Conservation (phyloP, 2,113 vertebrate genomes). For the Riparia riparia region DNA sequence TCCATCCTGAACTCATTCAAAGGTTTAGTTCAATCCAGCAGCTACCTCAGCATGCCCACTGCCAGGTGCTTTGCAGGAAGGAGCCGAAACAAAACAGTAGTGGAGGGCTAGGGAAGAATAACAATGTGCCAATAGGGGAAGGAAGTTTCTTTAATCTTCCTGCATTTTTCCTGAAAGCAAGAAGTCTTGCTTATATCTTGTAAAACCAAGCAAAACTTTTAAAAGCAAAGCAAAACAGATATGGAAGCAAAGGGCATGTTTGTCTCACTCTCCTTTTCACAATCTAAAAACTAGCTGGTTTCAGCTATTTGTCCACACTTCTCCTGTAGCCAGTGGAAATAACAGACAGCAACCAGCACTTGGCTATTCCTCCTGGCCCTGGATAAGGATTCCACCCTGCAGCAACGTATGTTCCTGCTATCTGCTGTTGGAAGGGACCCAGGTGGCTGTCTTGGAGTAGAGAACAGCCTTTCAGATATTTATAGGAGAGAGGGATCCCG, state of each 20-base stretch:
- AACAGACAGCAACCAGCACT: not conserved
- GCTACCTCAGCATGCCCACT: not conserved
- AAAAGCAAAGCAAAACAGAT: not conserved
- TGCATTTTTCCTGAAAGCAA: not conserved
- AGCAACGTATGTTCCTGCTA: not conserved
- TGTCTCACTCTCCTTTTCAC: not conserved
- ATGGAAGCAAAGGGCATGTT: not conserved
- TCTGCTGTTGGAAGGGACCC: not conserved
- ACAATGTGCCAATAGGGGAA: not conserved
- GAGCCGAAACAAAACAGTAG: not conserved
- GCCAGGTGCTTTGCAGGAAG: not conserved
- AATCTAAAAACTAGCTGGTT: not conserved
- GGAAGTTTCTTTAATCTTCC: not conserved
- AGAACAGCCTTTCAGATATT: not conserved
- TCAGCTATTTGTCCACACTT: not conserved
- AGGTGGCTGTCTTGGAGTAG: not conserved
- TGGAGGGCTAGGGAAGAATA: not conserved
- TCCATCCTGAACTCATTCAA: not conserved
- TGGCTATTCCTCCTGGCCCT: not conserved
- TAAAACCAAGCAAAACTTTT: not conserved
- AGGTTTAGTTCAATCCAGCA: not conserved
- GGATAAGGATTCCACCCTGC: not conserved
- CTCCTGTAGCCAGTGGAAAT: not conserved
- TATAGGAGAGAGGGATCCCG: not conserved
- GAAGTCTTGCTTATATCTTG: not conserved